phyloP scores from a whole-genome alignment of 2,113 vertebrate species.

The Cyphomyrus plagiostoma region DNA sequence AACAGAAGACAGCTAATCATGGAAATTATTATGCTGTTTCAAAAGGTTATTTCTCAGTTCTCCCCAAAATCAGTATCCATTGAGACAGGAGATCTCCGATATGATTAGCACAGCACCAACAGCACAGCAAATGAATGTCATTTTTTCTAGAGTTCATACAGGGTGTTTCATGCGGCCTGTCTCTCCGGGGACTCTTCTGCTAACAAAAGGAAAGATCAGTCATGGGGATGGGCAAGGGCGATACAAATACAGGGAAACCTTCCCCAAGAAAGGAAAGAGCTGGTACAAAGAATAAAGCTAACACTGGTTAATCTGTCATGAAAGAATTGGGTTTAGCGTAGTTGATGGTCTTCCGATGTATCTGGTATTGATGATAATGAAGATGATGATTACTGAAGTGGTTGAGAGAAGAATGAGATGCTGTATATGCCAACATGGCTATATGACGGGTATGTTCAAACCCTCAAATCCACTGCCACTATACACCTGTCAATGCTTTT shows the following conservation, averaged over 20 bases:
- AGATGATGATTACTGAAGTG: not conserved
- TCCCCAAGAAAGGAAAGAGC: not conserved
- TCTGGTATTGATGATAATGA: not conserved
- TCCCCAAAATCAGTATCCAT: not conserved
- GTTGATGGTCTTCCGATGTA: not conserved
- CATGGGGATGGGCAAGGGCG: not conserved
- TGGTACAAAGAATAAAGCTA: not conserved
- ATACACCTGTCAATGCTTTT: not conserved
- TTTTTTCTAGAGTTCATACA: not conserved
- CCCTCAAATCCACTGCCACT: not conserved
- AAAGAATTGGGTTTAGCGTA: not conserved
- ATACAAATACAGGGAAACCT: not conserved
- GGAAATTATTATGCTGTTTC: conserved; percentile 7
- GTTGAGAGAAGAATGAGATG: not conserved
- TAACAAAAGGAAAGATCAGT: not conserved
- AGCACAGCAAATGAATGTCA: not conserved
- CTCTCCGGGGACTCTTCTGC: conserved; percentile 1
- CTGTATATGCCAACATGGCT: not conserved
- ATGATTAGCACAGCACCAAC: not conserved
- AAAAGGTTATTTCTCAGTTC: not conserved
- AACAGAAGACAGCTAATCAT: not conserved
- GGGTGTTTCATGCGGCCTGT: not conserved
- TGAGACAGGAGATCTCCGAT: not conserved
- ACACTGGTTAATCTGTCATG: not conserved
- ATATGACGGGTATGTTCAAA: not conserved